Percentiles rank a stretch among this genome's conserved stretches.
These are phyloP conservation scores for Punctoribates punctum DNA, from an alignment of 2,888 invertebrate genomes.

Conservation along the genomic window DNA sequence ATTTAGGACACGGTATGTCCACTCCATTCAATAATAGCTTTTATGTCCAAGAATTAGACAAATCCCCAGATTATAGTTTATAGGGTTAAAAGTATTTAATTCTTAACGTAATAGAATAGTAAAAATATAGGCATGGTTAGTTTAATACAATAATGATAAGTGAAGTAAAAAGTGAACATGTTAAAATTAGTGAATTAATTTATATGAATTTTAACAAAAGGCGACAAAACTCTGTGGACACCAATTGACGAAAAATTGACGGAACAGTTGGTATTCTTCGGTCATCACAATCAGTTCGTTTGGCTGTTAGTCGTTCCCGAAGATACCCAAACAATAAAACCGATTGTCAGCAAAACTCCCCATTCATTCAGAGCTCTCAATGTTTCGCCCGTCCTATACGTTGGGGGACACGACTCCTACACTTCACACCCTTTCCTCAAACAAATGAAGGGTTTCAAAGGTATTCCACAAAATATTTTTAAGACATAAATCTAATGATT, in stretches of 20 bases:
- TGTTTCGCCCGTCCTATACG: slow-evolving; percentile 45
- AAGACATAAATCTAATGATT: not conserved
- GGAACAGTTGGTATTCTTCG: slow-evolving; percentile 41
- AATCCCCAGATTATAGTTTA: too few relatives aligned
- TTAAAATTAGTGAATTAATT: too few relatives aligned
- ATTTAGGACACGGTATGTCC: slow-evolving; percentile 38
- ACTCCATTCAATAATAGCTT: not conserved
- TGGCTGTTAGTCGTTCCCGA: slow-evolving; percentile 38
- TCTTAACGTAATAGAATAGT: too few relatives aligned
- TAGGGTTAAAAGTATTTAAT: too few relatives aligned
- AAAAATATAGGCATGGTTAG: too few relatives aligned
- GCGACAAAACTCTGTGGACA: not conserved
- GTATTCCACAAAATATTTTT: slow-evolving; percentile 22
- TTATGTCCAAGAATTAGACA: too few relatives aligned
- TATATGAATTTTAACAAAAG: too few relatives aligned
- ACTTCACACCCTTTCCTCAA: slow-evolving; percentile 44
- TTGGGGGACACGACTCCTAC: slow-evolving; percentile 47
- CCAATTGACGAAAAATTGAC: slow-evolving; percentile 21
- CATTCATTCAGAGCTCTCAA: slow-evolving; percentile 41
- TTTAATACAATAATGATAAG: too few relatives aligned
- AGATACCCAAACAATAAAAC: not conserved
- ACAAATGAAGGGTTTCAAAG: slow-evolving; percentile 46
- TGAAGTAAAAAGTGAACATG: too few relatives aligned
- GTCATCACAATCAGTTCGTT: slow-evolving; percentile 36
- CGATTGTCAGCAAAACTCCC: slow-evolving; percentile 20